A percentile compares a stretch with the other conserved stretches of the same genome.
These are phyloP conservation scores for Axea sp. DNA, from an alignment of 2,888 invertebrate genomes.

Conservation along the genomic window DNA sequence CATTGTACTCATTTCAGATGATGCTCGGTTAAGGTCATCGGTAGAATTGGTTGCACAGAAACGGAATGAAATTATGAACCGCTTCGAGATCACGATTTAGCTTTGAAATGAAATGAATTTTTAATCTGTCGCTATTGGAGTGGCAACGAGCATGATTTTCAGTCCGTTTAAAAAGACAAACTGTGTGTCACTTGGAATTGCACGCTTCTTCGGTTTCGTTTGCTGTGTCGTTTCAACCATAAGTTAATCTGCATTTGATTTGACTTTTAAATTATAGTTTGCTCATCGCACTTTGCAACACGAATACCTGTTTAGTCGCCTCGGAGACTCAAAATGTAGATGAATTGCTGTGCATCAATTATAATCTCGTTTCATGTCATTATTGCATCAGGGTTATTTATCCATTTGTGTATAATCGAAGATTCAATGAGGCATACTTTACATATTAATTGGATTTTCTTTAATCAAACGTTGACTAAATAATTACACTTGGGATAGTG, in stretches of 20 bases:
- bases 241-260: constrained; percentile 73
- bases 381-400: constrained; percentile 35
- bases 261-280: constrained; percentile 74
- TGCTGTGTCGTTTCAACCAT: constrained; percentile 50
- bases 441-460: constrained; percentile 30
- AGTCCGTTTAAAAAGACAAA: constrained; percentile 13
- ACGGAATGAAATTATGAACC: constrained; percentile 17
- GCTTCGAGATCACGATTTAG: constrained; percentile 2
- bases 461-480: constrained; percentile 21
- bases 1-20: constrained; percentile 1
- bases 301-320: constrained; percentile 41
- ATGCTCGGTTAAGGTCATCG: too few species aligned
- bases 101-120: constrained; percentile 2
- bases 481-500: constrained; percentile 3
- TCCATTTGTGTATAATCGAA: constrained; percentile 42
- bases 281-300: constrained; percentile 51
- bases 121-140: constrained; percentile 8
- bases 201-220: constrained; percentile 30
- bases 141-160: constrained; percentile 20
- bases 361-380: constrained; percentile 39
- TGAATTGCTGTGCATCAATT: constrained; percentile 27
- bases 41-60: background rate
- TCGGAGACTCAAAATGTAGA: constrained; percentile 32
- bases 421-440: constrained; percentile 28
- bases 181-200: constrained; percentile 7